Evolutionary conservation across 2,113 vertebrate genomes (phyloP).

Genomic region (Phylloscopus trochiloides): DNA sequence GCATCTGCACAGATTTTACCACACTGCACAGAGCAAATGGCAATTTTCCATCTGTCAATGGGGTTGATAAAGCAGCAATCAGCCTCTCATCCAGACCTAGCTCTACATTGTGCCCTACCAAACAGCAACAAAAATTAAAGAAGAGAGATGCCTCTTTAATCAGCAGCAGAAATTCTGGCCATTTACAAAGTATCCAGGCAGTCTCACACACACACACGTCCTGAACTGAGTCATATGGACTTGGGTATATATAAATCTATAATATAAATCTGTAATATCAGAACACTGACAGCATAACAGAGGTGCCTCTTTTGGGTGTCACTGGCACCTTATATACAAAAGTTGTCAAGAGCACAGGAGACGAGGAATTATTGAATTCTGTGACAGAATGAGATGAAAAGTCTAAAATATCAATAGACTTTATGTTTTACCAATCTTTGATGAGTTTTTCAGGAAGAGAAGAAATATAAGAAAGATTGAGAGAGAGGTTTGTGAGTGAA

Average conservation of each 20-base stretch:
- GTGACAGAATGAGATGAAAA: not conserved
- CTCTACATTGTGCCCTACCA: not conserved
- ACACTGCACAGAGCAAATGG: not conserved
- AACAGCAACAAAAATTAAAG: not conserved
- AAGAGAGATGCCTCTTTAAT: not conserved
- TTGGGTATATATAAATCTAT: not conserved
- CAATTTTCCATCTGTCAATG: not conserved
- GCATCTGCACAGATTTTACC: not conserved
- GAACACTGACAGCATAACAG: not conserved
- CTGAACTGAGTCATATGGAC: not conserved
- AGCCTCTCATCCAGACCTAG: not conserved
- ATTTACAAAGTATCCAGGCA: not conserved
- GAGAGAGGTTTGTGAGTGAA: not conserved
- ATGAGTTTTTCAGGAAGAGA: not conserved
- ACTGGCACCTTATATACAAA: not conserved
- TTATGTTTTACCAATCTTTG: not conserved
- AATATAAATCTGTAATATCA: not conserved
- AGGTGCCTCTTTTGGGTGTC: not conserved
- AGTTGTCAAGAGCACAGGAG: not conserved
- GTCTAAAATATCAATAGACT: not conserved
- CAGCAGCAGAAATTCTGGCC: not conserved
- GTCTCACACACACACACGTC: fast-evolving
- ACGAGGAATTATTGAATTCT: fast-evolving
- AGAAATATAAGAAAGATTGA: not conserved
- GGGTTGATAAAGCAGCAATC: not conserved